A percentile compares a stretch with the other conserved stretches of the same genome.
phyloP scores from a whole-genome alignment of 2,797 vertebrate species.

The Apogon talboti region DNA sequence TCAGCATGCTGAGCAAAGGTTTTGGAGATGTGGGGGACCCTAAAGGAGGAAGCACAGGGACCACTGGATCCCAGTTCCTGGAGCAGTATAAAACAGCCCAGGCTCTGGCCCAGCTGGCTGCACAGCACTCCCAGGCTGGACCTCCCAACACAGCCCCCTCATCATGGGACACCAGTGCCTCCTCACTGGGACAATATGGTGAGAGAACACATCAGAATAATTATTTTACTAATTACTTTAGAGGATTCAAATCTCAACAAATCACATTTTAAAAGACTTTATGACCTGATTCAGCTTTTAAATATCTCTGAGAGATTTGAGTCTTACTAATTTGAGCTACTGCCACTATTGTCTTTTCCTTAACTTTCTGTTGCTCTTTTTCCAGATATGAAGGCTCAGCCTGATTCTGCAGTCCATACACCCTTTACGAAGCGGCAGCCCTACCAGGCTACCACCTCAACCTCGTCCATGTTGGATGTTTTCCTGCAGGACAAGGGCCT shows the following conservation, averaged over 20 bases:
- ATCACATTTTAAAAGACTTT: neutral
- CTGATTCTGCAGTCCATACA: slow-evolving; percentile 88
- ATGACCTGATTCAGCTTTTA: too few relatives aligned
- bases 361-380: neutral
- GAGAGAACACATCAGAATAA: slow-evolving; percentile 47
- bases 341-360: neutral
- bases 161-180: slow-evolving; percentile 91
- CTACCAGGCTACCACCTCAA: slow-evolving; percentile 85
- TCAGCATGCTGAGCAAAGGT: slow-evolving; percentile 93
- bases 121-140: slow-evolving; percentile 90
- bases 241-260: neutral
- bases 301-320: too few relatives aligned
- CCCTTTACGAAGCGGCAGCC: slow-evolving; percentile 94
- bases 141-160: slow-evolving; percentile 80
- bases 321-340: neutral
- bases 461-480: slow-evolving; percentile 94
- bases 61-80: slow-evolving; percentile 96
- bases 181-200: slow-evolving; percentile 94
- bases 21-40: slow-evolving; percentile 93
- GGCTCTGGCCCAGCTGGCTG: slow-evolving; percentile 95
- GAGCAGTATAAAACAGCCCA: slow-evolving; percentile 99
- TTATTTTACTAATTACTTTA: neutral
- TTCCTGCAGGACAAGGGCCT: slow-evolving; percentile 94
- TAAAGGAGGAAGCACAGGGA: slow-evolving; percentile 90
- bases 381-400: slow-evolving; percentile 91